Percentiles rank a stretch among this genome's conserved stretches.
Conservation (phyloP, 64 coral and sea anemone genomes). For the Montipora capricornis region DNA sequence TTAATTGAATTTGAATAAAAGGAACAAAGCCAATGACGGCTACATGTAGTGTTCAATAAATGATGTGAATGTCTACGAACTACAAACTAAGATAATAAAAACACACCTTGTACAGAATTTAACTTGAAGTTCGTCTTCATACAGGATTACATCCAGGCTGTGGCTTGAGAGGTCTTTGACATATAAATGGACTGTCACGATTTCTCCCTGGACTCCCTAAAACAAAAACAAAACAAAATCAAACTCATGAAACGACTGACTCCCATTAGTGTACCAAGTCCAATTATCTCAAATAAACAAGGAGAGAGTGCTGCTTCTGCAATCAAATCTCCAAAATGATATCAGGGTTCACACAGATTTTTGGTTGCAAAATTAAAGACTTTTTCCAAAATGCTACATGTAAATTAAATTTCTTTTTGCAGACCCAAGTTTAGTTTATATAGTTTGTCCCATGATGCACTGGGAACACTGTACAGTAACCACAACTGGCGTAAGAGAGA, state of each 20-base stretch:
- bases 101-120: conserved; percentile 82
- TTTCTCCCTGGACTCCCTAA: conserved; percentile 16
- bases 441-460: too few relatives aligned
- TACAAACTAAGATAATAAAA: neutral
- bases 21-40: too few relatives aligned
- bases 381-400: neutral
- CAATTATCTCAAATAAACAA: too few relatives aligned
- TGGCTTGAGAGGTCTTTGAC: conserved; percentile 62
- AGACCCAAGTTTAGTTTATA: too few relatives aligned
- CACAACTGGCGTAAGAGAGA: too few relatives aligned
- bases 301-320: too few relatives aligned
- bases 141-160: conserved; percentile 49
- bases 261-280: too few relatives aligned
- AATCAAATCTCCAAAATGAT: too few relatives aligned
- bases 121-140: conserved; percentile 74
- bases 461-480: too few relatives aligned
- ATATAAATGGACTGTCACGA: conserved; percentile 64
- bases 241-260: neutral
- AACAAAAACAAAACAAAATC: neutral
- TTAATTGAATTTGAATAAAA: too few relatives aligned
- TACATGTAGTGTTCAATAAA: neutral
- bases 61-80: too few relatives aligned
- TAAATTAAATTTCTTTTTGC: too few relatives aligned
- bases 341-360: neutral
- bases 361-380: neutral